Percentiles rank a stretch among this genome's conserved stretches.
Conservation (phyloP, 2,797 vertebrate species). For the Austrolebias charrua region DNA sequence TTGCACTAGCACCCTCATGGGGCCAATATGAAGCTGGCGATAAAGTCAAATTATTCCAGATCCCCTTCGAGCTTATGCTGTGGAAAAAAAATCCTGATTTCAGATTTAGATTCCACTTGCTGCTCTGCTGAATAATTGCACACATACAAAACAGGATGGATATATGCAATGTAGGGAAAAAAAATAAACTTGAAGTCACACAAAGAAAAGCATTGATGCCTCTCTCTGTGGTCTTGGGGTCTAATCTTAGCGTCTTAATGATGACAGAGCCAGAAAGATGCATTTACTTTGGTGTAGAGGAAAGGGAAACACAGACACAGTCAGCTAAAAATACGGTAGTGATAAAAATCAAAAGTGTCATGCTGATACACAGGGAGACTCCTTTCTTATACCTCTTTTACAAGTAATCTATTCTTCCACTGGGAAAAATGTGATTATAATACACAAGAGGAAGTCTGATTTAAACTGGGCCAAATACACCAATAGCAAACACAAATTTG, state of each 20-base stretch:
- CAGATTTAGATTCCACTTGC: conserved; percentile 17
- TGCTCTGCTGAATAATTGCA: conserved; percentile 23
- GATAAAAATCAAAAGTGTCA: conserved; percentile 32
- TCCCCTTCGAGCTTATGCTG: conserved; percentile 34
- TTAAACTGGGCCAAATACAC: conserved; percentile 1
- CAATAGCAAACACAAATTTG: not conserved
- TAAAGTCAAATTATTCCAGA: conserved; percentile 48
- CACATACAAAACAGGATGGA: conserved; percentile 6
- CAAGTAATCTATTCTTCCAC: not conserved
- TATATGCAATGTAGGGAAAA: not conserved
- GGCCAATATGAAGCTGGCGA: conserved; percentile 38
- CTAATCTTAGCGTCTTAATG: conserved; percentile 40
- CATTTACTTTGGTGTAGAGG: conserved; percentile 28
- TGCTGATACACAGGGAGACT: not conserved
- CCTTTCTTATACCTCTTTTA: not conserved
- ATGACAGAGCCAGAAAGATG: conserved; percentile 32
- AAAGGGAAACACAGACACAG: conserved; percentile 11
- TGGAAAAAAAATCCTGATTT: conserved; percentile 26
- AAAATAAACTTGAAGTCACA: not conserved
- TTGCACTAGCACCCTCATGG: conserved; percentile 32
- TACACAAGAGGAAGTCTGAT: conserved; percentile 3
- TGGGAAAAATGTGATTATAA: not conserved
- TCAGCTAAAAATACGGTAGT: conserved; percentile 14
- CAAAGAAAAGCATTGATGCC: conserved; percentile 23
- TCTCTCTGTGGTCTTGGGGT: conserved; percentile 23